phyloP scores from a whole-genome alignment of 53 echinoderm and acorn worm genomes.

The Arbacia lixula region DNA sequence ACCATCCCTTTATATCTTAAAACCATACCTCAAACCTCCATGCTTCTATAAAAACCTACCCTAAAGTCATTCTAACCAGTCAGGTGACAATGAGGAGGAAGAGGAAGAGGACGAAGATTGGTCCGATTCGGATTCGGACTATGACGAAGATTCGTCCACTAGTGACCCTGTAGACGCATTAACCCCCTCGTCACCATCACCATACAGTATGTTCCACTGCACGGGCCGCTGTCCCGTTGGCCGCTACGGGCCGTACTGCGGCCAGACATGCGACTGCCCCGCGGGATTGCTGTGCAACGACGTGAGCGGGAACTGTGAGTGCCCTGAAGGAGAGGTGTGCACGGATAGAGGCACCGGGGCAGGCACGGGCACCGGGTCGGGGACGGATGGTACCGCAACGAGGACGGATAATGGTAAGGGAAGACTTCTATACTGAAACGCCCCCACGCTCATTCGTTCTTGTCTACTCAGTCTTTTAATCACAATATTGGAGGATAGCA shows the following conservation, averaged over 20 bases:
- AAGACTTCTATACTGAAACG: no score
- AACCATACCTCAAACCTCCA: no score
- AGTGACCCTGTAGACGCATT: background rate
- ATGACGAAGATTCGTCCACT: conserved; percentile 16
- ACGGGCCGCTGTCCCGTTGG: conserved; percentile 45
- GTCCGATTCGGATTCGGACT: conserved; percentile 22
- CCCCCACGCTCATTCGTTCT: no score
- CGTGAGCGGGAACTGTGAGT: conserved; percentile 47
- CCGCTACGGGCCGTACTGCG: conserved; percentile 32
- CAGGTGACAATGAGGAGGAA: conserved; percentile 22
- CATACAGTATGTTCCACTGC: conserved; percentile 46
- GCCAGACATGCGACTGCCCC: conserved; percentile 22
- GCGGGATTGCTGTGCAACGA: conserved; percentile 46
- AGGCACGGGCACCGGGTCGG: no score
- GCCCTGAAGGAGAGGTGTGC: conserved; percentile 42
- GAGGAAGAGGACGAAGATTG: conserved; percentile 8
- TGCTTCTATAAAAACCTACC: no score
- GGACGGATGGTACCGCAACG: no score
- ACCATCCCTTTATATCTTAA: background rate
- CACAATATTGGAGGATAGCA: no score
- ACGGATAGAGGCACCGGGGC: background rate
- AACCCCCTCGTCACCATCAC: conserved; percentile 19
- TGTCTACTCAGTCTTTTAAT: no score
- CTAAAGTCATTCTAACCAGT: conserved; percentile 13
- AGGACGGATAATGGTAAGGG: no score